Percentiles rank a stretch among this genome's conserved stretches.
These are phyloP conservation scores for Archivesica marissinica DNA, from an alignment of 1,140 invertebrate species.

Conservation along the genomic window DNA sequence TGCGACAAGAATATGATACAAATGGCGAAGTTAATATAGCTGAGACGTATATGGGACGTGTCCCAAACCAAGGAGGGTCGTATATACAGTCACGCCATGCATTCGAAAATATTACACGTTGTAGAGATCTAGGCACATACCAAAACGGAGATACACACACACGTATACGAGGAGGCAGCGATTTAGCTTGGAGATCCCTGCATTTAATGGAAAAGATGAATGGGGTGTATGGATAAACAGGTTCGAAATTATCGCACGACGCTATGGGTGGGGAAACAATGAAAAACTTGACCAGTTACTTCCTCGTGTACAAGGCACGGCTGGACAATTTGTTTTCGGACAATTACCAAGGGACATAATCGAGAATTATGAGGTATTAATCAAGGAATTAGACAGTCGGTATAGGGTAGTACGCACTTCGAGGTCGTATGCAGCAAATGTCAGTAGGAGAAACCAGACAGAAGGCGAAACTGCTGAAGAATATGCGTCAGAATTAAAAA, in stretches of 20 bases:
- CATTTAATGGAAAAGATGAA: constrained; percentile 5
- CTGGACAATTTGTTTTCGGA: constrained; percentile 1
- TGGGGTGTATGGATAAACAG: constrained; percentile 5
- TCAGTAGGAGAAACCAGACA: constrained; percentile 22
- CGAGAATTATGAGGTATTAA: background rate
- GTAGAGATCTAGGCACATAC: too few relatives aligned
- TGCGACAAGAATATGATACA: too few relatives aligned
- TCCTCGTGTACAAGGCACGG: background rate
- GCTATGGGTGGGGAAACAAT: background rate
- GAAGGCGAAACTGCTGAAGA: constrained; percentile 24
- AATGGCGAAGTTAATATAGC: too few relatives aligned
- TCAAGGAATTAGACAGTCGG: background rate
- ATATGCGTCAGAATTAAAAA: constrained; percentile 34
- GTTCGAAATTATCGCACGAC: constrained; percentile 2
- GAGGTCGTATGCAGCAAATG: constrained; percentile 20
- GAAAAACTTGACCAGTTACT: background rate
- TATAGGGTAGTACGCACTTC: constrained; percentile 33
- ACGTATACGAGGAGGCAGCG: too few relatives aligned
- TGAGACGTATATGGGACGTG: too few relatives aligned
- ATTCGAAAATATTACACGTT: too few relatives aligned
- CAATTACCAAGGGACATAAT: constrained; percentile 7
- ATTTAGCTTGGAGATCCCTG: too few relatives aligned
- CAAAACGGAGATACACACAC: too few relatives aligned
- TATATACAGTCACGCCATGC: too few relatives aligned
- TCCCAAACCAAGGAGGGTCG: too few relatives aligned